Evolutionary conservation across 2,113 vertebrate species (phyloP).

Genomic region (Chaetops frenatus): DNA sequence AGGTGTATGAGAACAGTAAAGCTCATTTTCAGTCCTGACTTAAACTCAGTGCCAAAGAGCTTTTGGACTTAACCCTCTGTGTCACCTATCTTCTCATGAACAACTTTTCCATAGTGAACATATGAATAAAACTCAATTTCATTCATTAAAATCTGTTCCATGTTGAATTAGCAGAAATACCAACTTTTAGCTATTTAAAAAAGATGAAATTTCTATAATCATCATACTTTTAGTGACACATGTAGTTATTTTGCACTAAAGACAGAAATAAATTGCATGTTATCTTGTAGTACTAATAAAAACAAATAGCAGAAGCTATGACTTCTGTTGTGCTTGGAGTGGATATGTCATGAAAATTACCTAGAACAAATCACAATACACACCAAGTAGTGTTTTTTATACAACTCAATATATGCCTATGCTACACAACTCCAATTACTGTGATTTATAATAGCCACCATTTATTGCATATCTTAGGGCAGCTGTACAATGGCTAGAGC

Average conservation of each 20-base stretch:
- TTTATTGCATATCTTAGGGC: background rate
- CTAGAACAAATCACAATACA: background rate
- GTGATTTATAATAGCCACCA: background rate
- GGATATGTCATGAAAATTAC: background rate
- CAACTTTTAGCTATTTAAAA: background rate
- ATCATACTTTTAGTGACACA: background rate
- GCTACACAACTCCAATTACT: background rate
- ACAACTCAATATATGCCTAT: background rate
- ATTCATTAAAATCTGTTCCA: background rate
- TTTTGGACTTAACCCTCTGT: background rate
- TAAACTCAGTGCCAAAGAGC: background rate
- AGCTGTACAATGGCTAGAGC: background rate
- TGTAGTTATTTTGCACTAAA: background rate
- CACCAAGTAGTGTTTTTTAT: background rate
- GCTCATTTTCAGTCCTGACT: constrained; percentile 14
- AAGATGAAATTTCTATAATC: background rate
- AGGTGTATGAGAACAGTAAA: constrained; percentile 23
- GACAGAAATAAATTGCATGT: background rate
- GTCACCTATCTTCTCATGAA: background rate
- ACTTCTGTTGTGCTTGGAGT: background rate
- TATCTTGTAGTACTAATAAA: background rate
- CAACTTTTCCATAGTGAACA: background rate
- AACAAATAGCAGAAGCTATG: background rate
- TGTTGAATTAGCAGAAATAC: background rate
- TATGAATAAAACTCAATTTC: background rate